A percentile compares a stretch with the other conserved stretches of the same genome.
phyloP scores from a whole-genome alignment of 2,888 invertebrate genomes.

The Xanthia togata region DNA sequence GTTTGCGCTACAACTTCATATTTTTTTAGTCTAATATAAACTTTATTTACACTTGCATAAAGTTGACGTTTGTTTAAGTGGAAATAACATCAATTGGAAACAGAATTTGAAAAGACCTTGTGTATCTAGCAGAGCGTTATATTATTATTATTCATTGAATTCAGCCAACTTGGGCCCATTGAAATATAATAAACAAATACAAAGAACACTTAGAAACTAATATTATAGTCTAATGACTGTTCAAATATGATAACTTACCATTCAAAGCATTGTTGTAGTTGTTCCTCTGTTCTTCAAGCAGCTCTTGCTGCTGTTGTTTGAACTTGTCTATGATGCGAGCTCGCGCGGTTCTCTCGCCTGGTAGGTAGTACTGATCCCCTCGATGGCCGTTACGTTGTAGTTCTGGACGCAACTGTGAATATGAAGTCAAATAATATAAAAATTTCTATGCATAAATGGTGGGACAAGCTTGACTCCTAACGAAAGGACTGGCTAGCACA shows the following conservation, averaged over 20 bases:
- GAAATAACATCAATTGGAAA: too few species aligned
- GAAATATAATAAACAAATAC: too few species aligned
- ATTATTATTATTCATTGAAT: too few species aligned
- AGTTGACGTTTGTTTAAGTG: too few species aligned
- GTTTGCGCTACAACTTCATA: too few species aligned
- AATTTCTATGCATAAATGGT: not conserved
- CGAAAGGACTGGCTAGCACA: not conserved
- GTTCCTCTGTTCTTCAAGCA: slow-evolving; percentile 88
- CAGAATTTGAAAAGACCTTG: too few species aligned
- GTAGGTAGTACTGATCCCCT: slow-evolving; percentile 72
- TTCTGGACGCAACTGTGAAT: slow-evolving; percentile 75
- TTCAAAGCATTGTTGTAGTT: slow-evolving; percentile 89
- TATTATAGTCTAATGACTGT: too few species aligned
- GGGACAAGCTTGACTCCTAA: not conserved
- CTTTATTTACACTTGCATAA: too few species aligned
- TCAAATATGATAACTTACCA: slow-evolving; percentile 74
- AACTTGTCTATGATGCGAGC: slow-evolving; percentile 81
- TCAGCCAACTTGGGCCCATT: too few species aligned
- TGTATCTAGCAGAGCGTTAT: too few species aligned
- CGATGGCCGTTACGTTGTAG: slow-evolving; percentile 70
- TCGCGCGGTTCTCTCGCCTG: slow-evolving; percentile 77
- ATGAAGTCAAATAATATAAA: not conserved
- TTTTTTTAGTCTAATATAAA: too few species aligned
- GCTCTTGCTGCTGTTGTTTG: slow-evolving; percentile 87
- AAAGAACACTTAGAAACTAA: too few species aligned